Conservation (phyloP, 2,113 vertebrate genomes). For the Glaucidium brasilianum region DNA sequence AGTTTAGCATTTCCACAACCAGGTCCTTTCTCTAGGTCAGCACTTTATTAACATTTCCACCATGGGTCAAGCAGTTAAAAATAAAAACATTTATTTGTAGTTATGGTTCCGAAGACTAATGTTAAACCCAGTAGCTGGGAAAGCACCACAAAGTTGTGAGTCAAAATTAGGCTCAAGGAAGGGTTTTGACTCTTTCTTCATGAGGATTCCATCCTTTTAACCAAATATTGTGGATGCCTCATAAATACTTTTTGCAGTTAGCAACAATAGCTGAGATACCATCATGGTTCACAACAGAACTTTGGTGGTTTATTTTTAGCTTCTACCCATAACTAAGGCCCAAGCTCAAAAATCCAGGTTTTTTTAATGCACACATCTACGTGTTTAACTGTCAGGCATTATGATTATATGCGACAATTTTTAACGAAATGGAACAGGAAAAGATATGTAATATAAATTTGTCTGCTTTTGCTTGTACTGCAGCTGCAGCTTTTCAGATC, state of each 20-base stretch:
- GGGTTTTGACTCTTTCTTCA: not conserved
- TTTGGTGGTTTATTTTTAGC: not conserved
- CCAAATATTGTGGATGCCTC: not conserved
- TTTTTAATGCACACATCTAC: rapidly evolving
- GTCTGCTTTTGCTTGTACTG: not conserved
- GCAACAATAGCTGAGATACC: not conserved
- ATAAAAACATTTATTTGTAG: not conserved
- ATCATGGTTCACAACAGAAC: not conserved
- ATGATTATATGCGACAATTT: not conserved
- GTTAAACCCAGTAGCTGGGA: not conserved
- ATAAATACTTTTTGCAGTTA: not conserved
- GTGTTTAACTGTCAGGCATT: not conserved
- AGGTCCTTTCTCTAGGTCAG: not conserved
- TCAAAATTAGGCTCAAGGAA: not conserved
- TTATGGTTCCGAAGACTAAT: not conserved
- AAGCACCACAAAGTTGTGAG: not conserved
- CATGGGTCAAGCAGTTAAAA: not conserved
- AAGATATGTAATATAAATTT: not conserved
- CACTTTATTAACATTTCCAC: not conserved
- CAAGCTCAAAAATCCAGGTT: not conserved
- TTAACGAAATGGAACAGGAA: not conserved
- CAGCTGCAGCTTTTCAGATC: not conserved
- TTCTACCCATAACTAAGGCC: not conserved
- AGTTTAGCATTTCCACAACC: not conserved
- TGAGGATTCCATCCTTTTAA: not conserved